phyloP scores from a whole-genome alignment of 2,888 invertebrate species.

The Cryptus viduatorius region DNA sequence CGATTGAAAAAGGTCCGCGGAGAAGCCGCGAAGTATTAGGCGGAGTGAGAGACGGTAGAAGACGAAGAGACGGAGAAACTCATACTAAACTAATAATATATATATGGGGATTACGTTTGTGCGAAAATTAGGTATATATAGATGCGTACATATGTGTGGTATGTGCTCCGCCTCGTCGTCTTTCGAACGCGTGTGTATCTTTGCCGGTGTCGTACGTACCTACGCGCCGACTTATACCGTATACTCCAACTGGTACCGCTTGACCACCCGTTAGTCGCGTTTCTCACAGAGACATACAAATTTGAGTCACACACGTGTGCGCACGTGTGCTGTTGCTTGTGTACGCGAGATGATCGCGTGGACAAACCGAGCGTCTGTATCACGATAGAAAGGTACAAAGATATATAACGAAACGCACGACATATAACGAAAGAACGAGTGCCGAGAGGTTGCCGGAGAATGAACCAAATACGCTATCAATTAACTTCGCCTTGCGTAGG shows the following conservation, averaged over 20 bases:
- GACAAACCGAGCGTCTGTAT: constrained; percentile 18
- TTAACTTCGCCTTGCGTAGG: constrained; percentile 21
- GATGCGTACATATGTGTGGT: constrained; percentile 10
- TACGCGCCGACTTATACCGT: constrained; percentile 53
- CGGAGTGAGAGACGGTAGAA: constrained; percentile 3
- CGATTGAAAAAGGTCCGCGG: background rate
- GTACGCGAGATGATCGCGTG: constrained; percentile 5
- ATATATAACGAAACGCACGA: background rate
- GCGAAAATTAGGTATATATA: background rate
- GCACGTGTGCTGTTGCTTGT: background rate
- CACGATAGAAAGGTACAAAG: constrained; percentile 29
- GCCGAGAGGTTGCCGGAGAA: background rate
- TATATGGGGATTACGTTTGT: background rate
- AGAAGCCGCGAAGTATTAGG: constrained; percentile 6
- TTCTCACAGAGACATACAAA: constrained; percentile 28
- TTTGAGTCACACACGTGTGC: constrained; percentile 1
- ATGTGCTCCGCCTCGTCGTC: constrained; percentile 16
- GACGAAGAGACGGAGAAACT: background rate
- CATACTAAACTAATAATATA: background rate
- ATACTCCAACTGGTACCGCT: constrained; percentile 61
- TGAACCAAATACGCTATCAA: constrained; percentile 25
- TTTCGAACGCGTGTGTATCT: constrained; percentile 9
- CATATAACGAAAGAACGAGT: constrained; percentile 19
- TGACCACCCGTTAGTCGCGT: constrained; percentile 61
- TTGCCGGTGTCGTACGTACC: constrained; percentile 6